Conservation (phyloP, 2,113 vertebrate species). For the Psittacula cyanocephala region DNA sequence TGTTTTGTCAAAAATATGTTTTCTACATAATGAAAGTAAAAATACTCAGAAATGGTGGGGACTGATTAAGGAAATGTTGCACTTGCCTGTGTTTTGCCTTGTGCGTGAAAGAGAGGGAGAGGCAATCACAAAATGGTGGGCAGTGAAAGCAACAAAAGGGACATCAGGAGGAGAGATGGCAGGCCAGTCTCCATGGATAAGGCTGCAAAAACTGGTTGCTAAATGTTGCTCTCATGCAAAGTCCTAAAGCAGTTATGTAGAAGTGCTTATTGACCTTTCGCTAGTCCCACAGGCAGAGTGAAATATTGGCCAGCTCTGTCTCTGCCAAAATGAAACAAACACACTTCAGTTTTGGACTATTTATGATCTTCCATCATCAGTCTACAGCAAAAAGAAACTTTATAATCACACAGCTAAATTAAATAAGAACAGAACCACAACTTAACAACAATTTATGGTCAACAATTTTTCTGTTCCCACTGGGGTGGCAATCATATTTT, state of each 20-base stretch:
- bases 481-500: not conserved
- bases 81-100: accelerated
- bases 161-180: not conserved
- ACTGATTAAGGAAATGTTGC: not conserved
- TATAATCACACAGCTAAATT: constrained; percentile 22
- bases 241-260: not conserved
- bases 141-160: not conserved
- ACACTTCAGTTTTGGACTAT: not conserved
- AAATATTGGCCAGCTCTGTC: constrained; percentile 7
- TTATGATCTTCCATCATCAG: constrained; percentile 13
- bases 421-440: constrained; percentile 16
- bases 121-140: not conserved
- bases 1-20: not conserved
- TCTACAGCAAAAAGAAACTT: not conserved
- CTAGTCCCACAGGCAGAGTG: not conserved
- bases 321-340: constrained; percentile 18
- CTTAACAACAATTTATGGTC: not conserved
- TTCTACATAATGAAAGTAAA: not conserved
- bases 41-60: not conserved
- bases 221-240: not conserved
- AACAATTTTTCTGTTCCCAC: not conserved
- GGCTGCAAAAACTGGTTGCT: not conserved
- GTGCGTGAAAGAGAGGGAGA: not conserved
- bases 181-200: not conserved
- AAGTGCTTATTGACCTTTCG: constrained; percentile 24